phyloP scores from a whole-genome alignment of 2,113 vertebrate species.

The Motacilla alba region DNA sequence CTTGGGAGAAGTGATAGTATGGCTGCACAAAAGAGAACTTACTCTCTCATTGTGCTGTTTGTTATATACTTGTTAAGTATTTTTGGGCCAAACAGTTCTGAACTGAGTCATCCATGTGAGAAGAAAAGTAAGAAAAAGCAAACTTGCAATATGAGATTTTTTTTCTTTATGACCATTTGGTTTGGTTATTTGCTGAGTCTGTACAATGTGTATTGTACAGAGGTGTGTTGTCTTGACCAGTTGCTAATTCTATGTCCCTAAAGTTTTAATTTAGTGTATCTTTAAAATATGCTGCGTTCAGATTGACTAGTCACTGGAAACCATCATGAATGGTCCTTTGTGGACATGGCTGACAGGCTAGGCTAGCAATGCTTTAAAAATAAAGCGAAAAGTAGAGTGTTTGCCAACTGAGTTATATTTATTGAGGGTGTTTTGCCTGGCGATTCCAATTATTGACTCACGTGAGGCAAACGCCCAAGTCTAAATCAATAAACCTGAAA shows the following conservation, averaged over 20 bases:
- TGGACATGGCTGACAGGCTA: neutral
- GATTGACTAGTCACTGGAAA: neutral
- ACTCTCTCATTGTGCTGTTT: neutral
- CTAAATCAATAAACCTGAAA: neutral
- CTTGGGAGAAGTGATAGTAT: neutral
- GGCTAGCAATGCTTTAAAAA: constrained; percentile 16
- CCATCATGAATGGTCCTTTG: neutral
- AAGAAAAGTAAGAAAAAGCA: neutral
- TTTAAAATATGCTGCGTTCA: neutral
- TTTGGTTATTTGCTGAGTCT: neutral
- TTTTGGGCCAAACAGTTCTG: neutral
- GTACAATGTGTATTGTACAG: neutral
- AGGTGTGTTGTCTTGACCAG: neutral
- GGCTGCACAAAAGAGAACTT: neutral
- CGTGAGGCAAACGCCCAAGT: neutral
- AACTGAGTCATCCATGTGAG: neutral
- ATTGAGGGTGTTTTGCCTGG: constrained; percentile 3
- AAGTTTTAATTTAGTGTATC: neutral
- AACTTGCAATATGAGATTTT: neutral
- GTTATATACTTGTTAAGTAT: neutral
- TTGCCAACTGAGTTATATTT: constrained; percentile 31
- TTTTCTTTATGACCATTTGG: fast-evolving
- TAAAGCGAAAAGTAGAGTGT: constrained; percentile 9
- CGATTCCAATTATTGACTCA: neutral
- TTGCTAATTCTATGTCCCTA: neutral